These are phyloP conservation scores for Ptychoptera contaminata DNA, from an alignment of 2,888 invertebrate species.

Conservation along the genomic window DNA sequence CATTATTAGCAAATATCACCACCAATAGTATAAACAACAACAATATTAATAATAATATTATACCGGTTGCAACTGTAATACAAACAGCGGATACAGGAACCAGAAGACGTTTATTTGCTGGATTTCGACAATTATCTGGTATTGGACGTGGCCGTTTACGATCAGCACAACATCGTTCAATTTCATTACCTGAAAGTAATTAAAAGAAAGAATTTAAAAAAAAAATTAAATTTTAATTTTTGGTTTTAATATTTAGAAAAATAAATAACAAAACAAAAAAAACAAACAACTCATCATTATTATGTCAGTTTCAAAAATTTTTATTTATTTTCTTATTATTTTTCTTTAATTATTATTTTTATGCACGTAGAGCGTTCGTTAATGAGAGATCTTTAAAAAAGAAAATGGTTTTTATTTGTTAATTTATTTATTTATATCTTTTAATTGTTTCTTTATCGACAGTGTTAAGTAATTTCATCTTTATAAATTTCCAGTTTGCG, in stretches of 20 bases:
- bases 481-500: too few species aligned
- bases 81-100: conserved; percentile 41
- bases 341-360: not conserved
- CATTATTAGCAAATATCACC: not conserved
- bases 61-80: not conserved
- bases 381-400: too few species aligned
- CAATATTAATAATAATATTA: too few species aligned
- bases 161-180: conserved; percentile 64
- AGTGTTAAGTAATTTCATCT: too few species aligned
- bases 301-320: conserved; percentile 10
- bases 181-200: conserved; percentile 75
- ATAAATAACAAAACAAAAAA: too few species aligned
- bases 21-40: too few species aligned
- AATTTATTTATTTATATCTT: too few species aligned
- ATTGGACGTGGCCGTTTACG: conserved; percentile 53
- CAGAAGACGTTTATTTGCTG: conserved; percentile 62
- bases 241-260: too few species aligned
- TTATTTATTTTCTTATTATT: conserved; percentile 14
- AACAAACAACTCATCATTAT: not conserved
- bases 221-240: too few species aligned
- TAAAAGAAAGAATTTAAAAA: conserved; percentile 6
- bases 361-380: too few species aligned
- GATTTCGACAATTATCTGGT: conserved; percentile 64
- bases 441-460: too few species aligned
- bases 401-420: too few species aligned